Percentiles rank a stretch among this genome's conserved stretches.
Conservation (phyloP, 2,797 vertebrate species). For the Dendrocincla fuliginosa region DNA sequence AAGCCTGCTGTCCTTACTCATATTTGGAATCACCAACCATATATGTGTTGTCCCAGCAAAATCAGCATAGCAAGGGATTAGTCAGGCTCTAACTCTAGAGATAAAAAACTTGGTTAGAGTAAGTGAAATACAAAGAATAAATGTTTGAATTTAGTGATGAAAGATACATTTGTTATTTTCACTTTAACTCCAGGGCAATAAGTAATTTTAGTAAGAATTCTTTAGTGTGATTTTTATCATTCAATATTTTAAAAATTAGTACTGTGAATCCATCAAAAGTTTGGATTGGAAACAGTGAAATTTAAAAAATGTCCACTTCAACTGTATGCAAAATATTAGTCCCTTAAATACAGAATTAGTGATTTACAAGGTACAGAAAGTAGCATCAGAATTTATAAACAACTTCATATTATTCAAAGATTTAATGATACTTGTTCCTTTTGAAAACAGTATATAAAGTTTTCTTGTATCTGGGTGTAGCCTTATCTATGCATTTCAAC, state of each 20-base stretch:
- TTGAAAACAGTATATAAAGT: not conserved
- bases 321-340: not conserved
- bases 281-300: not conserved
- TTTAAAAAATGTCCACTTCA: not conserved
- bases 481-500: not conserved
- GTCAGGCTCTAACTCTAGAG: not conserved
- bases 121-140: constrained; percentile 26
- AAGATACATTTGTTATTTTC: constrained; percentile 17
- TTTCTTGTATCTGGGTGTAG: not conserved
- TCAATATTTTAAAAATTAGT: not conserved
- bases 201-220: constrained; percentile 32
- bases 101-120: not conserved
- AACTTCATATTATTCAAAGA: not conserved
- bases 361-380: not conserved
- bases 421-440: not conserved
- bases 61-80: not conserved
- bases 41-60: not conserved
- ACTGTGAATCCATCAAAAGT: not conserved
- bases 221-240: constrained; percentile 1
- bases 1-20: constrained; percentile 1
- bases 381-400: not conserved
- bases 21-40: constrained; percentile 16
- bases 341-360: not conserved
- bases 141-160: constrained; percentile 8
- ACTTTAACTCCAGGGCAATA: constrained; percentile 6